A percentile compares a stretch with the other conserved stretches of the same genome.
phyloP scores from a whole-genome alignment of 2,113 vertebrate genomes.

The Microtus oregoni region DNA sequence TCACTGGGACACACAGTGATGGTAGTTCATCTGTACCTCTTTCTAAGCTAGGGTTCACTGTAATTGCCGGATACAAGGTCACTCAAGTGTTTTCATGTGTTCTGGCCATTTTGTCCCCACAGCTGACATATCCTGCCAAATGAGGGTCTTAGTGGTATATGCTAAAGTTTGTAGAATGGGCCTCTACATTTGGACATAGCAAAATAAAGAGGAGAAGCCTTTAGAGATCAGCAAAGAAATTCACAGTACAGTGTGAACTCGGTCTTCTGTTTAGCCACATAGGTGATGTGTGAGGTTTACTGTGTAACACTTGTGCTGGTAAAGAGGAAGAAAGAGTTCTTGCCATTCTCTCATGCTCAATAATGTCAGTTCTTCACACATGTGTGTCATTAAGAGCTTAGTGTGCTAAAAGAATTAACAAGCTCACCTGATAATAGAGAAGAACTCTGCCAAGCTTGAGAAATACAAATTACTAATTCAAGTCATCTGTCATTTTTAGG shows the following conservation, averaged over 20 bases:
- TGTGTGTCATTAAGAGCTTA: not conserved
- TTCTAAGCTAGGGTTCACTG: not conserved
- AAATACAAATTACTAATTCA: not conserved
- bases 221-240: not conserved
- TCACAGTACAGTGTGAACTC: not conserved
- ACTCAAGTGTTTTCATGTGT: not conserved
- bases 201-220: not conserved
- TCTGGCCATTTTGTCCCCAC: not conserved
- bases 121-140: not conserved
- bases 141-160: not conserved
- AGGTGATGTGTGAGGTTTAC: not conserved
- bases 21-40: not conserved
- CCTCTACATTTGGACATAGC: too few species aligned
- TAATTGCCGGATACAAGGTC: too few species aligned
- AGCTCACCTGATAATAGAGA: not conserved
- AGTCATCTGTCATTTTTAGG: not conserved
- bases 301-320: not conserved
- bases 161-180: not conserved
- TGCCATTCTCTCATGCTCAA: not conserved
- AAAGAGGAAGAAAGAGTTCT: not conserved
- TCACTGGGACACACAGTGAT: not conserved
- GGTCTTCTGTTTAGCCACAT: not conserved
- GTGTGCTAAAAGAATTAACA: not conserved
- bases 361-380: not conserved
- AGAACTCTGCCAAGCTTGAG: not conserved